Evolutionary conservation across 2,888 invertebrate species (phyloP).

Genomic region (Caenorhabditis afra): DNA sequence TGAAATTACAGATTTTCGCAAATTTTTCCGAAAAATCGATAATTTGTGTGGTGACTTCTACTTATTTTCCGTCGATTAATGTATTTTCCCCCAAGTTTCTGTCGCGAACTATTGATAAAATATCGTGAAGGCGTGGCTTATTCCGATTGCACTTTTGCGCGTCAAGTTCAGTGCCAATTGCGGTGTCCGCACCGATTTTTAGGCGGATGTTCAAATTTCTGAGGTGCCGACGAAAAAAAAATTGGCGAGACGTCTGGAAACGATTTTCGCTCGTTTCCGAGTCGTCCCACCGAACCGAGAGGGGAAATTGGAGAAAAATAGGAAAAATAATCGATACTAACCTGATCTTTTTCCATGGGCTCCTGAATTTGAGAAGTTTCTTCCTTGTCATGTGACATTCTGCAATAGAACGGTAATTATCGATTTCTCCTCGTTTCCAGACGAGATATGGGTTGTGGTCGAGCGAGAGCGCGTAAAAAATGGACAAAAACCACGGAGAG

Average conservation of each 20-base stretch:
- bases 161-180: slow-evolving; percentile 20
- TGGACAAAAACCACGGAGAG: not conserved
- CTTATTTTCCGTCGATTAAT: not conserved
- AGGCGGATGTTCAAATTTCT: slow-evolving; percentile 12
- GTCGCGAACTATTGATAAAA: not conserved
- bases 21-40: slow-evolving; percentile 6
- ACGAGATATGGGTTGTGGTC: too few relatives aligned
- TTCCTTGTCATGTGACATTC: not conserved
- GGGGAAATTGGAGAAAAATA: too few relatives aligned
- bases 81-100: not conserved
- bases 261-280: not conserved
- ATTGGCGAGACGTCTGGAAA: not conserved
- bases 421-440: too few relatives aligned
- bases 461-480: too few relatives aligned
- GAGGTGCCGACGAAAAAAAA: not conserved
- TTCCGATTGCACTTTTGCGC: slow-evolving; percentile 5
- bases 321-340: slow-evolving; percentile 1
- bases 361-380: not conserved
- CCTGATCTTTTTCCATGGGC: slow-evolving; percentile 13
- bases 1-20: too few relatives aligned
- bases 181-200: slow-evolving; percentile 12
- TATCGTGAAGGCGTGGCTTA: not conserved
- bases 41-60: not conserved
- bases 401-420: not conserved
- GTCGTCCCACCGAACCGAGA: too few relatives aligned